phyloP scores from a whole-genome alignment of 2,888 invertebrate species.

The Drosophila helvetica region DNA sequence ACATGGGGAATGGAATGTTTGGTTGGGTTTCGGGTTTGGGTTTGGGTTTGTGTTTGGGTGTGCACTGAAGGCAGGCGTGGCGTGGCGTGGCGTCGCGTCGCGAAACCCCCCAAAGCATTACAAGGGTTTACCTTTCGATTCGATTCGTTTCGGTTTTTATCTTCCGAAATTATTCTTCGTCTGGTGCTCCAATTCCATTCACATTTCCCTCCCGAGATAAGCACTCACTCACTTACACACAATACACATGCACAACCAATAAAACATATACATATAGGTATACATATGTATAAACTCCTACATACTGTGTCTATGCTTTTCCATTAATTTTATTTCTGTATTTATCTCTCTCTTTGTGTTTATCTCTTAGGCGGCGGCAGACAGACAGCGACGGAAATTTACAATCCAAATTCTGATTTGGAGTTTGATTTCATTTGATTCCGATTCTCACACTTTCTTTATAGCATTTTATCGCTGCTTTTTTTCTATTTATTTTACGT shows the following conservation, averaged over 20 bases:
- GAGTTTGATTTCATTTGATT: conserved; percentile 50
- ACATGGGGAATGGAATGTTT: not conserved
- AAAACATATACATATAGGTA: conserved; percentile 41
- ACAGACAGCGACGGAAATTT: conserved; percentile 61
- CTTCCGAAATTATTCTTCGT: conserved; percentile 50
- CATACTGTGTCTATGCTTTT: conserved; percentile 51
- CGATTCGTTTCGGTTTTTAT: conserved; percentile 47
- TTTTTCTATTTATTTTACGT: conserved; percentile 20
- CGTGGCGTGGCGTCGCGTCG: conserved; percentile 28
- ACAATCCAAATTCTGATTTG: conserved; percentile 69
- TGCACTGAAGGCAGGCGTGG: conserved; percentile 5
- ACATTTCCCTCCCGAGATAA: conserved; percentile 64
- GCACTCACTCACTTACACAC: conserved; percentile 33
- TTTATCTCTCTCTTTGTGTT: conserved; percentile 73
- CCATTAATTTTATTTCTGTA: conserved; percentile 77
- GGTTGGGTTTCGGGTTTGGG: too few relatives aligned
- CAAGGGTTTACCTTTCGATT: conserved; percentile 20
- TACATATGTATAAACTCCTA: conserved; percentile 29
- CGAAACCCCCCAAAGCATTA: conserved; percentile 5
- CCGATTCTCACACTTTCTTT: conserved; percentile 72
- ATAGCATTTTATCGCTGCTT: conserved; percentile 36
- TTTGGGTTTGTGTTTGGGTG: too few relatives aligned
- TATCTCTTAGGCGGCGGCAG: conserved; percentile 63
- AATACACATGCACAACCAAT: conserved; percentile 39
- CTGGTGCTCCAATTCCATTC: conserved; percentile 66